Percentiles rank a stretch among this genome's conserved stretches.
These are phyloP conservation scores for Drosophila rhopaloa DNA, from an alignment of 1,140 invertebrate genomes.

Conservation along the genomic window DNA sequence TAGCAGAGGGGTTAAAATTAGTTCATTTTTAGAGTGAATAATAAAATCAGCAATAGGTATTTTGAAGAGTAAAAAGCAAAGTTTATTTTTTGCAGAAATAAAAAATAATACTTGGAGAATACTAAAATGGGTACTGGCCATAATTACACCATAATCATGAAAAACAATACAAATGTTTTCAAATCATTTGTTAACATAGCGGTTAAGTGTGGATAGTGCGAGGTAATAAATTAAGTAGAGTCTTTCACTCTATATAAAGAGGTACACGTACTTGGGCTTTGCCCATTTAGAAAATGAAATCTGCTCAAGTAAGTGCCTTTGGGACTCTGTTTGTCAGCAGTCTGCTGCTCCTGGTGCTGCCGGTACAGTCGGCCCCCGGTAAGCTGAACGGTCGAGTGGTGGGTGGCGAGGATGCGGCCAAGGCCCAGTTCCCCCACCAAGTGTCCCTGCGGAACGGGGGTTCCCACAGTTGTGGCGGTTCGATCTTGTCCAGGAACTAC, in stretches of 20 bases:
- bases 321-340: background rate
- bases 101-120: too few relatives aligned
- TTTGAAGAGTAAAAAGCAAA: too few relatives aligned
- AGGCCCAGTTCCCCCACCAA: conserved; percentile 85
- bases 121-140: too few relatives aligned
- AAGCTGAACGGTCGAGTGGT: conserved; percentile 77
- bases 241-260: conserved; percentile 11
- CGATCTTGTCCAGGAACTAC: conserved; percentile 85
- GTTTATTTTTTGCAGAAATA: too few relatives aligned
- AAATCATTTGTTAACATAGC: background rate
- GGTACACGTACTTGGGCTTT: background rate
- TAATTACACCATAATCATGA: too few relatives aligned
- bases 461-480: conserved; percentile 86
- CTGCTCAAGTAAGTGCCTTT: background rate
- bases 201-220: background rate
- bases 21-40: too few relatives aligned
- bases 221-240: conserved; percentile 17
- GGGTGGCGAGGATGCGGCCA: conserved; percentile 84
- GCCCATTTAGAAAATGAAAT: conserved; percentile 28
- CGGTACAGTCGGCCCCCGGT: conserved; percentile 40
- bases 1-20: background rate
- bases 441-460: conserved; percentile 82
- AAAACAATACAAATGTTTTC: too few relatives aligned
- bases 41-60: too few relatives aligned
- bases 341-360: conserved; percentile 7